Percentiles rank a stretch among this genome's conserved stretches.
phyloP scores from a whole-genome alignment of 1,140 invertebrate species.

The Procambarus virginalis region DNA sequence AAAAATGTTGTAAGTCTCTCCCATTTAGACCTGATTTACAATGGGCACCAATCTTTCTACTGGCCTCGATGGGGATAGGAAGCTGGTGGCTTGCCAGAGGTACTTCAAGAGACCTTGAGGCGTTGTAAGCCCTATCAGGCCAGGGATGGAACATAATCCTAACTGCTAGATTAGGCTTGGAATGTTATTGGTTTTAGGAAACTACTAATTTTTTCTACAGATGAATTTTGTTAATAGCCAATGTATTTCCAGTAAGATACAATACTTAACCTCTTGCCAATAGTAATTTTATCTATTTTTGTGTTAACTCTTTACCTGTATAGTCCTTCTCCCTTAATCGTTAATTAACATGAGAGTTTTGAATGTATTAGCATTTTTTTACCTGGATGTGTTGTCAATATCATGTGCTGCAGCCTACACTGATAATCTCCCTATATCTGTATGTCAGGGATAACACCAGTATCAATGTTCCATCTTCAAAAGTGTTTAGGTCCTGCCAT shows the following conservation, averaged over 20 bases:
- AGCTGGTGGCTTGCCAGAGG: no score
- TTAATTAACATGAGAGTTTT: slow-evolving; percentile 38
- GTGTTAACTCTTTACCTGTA: slow-evolving; percentile 18
- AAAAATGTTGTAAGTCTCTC: neutral
- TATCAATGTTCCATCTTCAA: no score
- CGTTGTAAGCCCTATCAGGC: neutral
- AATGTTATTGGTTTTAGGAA: neutral
- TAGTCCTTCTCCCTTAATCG: slow-evolving; percentile 35
- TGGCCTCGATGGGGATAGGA: no score
- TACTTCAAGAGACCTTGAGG: no score
- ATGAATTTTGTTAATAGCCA: slow-evolving; percentile 15
- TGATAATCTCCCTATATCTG: no score
- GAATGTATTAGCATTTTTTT: slow-evolving; percentile 9
- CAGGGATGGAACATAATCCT: neutral
- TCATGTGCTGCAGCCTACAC: no score
- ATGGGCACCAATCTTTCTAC: no score
- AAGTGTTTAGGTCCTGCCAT: no score
- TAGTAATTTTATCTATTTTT: slow-evolving; percentile 43
- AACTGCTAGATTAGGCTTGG: neutral
- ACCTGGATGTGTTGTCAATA: neutral
- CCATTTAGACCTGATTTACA: neutral
- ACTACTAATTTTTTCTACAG: neutral
- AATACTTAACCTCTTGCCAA: slow-evolving; percentile 22
- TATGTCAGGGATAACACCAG: no score
- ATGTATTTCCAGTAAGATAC: slow-evolving; percentile 18